Evolutionary conservation across 2,888 invertebrate species (phyloP), one percentile per base, ranked within the genome.

Genomic region (Tenthredo notha): DNA sequence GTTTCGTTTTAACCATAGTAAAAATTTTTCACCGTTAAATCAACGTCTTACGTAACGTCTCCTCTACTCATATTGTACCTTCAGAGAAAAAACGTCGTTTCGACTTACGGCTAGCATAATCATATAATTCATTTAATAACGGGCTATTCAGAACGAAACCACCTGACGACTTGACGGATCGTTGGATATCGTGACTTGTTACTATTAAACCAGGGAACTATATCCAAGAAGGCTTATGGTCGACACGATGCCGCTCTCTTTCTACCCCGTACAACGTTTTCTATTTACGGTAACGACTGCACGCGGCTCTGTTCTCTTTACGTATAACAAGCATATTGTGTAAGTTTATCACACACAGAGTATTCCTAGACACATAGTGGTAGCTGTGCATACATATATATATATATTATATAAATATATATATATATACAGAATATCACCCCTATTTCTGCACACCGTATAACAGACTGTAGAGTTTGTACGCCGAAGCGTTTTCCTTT

Each of bases 161-260:
- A 61, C 40, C 80, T 83, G 83, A 70, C 67, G 83, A 83, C 47
- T 83, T 83, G 83, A 83, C 83, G 67, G 54, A 83, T 83, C 67
- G 83, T 47, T 33, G 67, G 67, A 83, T 83, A n/a, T 58, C 83
- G 83, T 83, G 83, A 83, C 70, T 80, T 5, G 80, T 37, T 65
- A 43, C 65, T 40, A 80, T 80, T 61, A 80, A 80, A 61, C 15
- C 61, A 43, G 18, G 43, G n/a, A 47, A 25, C 77, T 37, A 40
- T 15, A 37, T 40, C 37, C 80, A 25, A 25, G 50, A n/a, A 77
- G 77, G 50, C 54, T 67, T 67, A 18, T 67, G 67, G 67, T 67
- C 67, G 67, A 67, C 77, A 29, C 29, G 21, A 21, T 47, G 25
- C 77, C 77, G 54, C 21, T 43, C 21, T 43, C 15, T 50, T 29